Base-by-base conservation (phyloP, 1,140 invertebrate genomes). In the Lethocerus indicus region DNA sequence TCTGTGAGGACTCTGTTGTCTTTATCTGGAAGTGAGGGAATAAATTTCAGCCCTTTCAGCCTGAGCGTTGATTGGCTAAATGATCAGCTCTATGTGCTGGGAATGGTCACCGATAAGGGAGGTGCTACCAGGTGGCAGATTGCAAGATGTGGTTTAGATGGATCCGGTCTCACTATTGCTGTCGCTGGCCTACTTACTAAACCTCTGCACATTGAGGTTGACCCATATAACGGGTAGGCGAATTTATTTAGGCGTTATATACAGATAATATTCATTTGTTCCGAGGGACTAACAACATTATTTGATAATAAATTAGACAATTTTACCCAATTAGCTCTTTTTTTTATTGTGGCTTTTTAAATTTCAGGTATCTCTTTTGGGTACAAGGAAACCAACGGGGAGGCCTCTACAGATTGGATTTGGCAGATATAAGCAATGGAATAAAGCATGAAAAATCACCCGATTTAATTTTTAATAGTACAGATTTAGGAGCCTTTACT, bases 221-320 rank as follows among this genome's bases (percentile, higher is more conserved):
- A 95, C 71, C 86, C 91, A 21, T 81, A 86, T 54, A 94, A 93
- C 64, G 90, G 89, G 67, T 89, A 67, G 69, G 67, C 21, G 2
- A n/a, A n/a, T n/a, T n/a, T n/a, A n/a, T n/a, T n/a, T n/a, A n/a
- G n/a, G n/a, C n/a, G n/a, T n/a, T n/a, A n/a, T n/a, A n/a, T n/a
- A n/a, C n/a, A n/a, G n/a, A n/a, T n/a, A n/a, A n/a, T n/a, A n/a
- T n/a, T n/a, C n/a, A 9, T 32, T 9, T 32, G 7, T 9, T 9
- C 29, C 29, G n/a, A 32, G 7, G 29, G 29, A 32, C 7, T n/a
- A 32, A 32, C n/a, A 32, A 32, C n/a, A 32, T 32, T 9, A 9
- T 32, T 32, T 32, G n/a, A 32, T 32, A n/a, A 9, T 32, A 32
- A 32, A n/a, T 32, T 9, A 32, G 29, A 9, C 29, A 9, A 32